phyloP scores from a whole-genome alignment of 2,888 invertebrate genomes.

The Hymenopus coronatus region DNA sequence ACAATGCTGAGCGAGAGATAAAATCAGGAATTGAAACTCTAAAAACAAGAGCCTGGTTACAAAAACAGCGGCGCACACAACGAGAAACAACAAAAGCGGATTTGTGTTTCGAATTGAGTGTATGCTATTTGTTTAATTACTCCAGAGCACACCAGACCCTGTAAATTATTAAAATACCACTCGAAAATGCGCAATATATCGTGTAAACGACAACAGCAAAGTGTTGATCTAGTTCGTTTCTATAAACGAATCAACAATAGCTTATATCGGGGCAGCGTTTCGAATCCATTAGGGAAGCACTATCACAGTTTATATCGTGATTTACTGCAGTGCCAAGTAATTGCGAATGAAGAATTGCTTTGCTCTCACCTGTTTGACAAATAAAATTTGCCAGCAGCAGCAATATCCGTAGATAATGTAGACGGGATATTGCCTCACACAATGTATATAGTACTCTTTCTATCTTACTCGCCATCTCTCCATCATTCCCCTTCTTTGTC shows the following conservation, averaged over 20 bases:
- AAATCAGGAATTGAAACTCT: too few species aligned
- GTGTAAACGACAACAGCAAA: background rate
- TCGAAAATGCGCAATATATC: background rate
- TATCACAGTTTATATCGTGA: background rate
- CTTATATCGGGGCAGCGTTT: background rate
- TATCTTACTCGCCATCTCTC: too few species aligned
- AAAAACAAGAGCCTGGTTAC: too few species aligned
- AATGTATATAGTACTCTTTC: too few species aligned
- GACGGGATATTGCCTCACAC: background rate
- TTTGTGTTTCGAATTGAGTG: too few species aligned
- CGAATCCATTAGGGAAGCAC: background rate
- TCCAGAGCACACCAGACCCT: background rate
- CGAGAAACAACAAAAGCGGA: too few species aligned
- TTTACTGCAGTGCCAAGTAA: background rate
- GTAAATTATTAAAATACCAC: background rate
- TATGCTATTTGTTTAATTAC: background rate
- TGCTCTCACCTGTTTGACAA: background rate
- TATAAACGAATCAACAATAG: background rate
- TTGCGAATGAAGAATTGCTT: background rate
- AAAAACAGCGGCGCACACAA: too few species aligned
- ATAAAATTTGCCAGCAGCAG: background rate
- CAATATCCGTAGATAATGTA: background rate
- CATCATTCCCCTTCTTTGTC: too few species aligned
- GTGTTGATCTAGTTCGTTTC: background rate
- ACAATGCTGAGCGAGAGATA: too few species aligned